phyloP scores from a whole-genome alignment of 2,888 invertebrate species.

The Drosophila quinaria region DNA sequence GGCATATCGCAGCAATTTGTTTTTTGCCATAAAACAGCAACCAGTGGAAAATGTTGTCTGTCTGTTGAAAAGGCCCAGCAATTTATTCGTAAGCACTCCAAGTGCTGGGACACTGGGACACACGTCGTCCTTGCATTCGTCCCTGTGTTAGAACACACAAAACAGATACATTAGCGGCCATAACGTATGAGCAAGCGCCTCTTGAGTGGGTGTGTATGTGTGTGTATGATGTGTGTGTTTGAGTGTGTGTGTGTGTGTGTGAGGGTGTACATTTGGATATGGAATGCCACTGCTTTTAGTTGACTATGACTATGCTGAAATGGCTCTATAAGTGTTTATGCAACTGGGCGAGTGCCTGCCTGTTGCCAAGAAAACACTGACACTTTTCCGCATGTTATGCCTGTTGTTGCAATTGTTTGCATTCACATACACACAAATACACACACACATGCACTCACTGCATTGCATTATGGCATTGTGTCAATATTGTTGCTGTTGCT shows the following conservation, averaged over 20 bases:
- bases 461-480: slow-evolving; percentile 77
- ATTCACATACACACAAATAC: slow-evolving; percentile 30
- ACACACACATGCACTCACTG: slow-evolving; percentile 39
- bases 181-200: slow-evolving; percentile 56
- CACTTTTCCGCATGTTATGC: slow-evolving; percentile 79
- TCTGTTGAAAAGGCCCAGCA: slow-evolving; percentile 41
- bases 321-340: slow-evolving; percentile 78
- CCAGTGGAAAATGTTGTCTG: slow-evolving; percentile 25
- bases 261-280: slow-evolving; percentile 27
- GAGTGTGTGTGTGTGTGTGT: slow-evolving; percentile 3
- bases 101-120: slow-evolving; percentile 37
- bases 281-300: slow-evolving; percentile 73
- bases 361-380: slow-evolving; percentile 73
- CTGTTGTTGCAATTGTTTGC: slow-evolving; percentile 77
- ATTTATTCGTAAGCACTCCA: slow-evolving; percentile 42
- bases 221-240: slow-evolving; percentile 2
- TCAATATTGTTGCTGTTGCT: slow-evolving; percentile 67
- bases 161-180: slow-evolving; percentile 80
- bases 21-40: slow-evolving; percentile 17
- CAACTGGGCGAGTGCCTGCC: slow-evolving; percentile 58
- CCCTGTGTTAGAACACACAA: slow-evolving; percentile 64
- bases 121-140: slow-evolving; percentile 40
- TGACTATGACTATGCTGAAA: slow-evolving; percentile 76
- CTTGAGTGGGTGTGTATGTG: slow-evolving; percentile 31
- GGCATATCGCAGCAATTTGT: neutral